These are phyloP conservation scores for Drosophila tanythrix DNA, from an alignment of 2,888 invertebrate species.

Conservation along the genomic window DNA sequence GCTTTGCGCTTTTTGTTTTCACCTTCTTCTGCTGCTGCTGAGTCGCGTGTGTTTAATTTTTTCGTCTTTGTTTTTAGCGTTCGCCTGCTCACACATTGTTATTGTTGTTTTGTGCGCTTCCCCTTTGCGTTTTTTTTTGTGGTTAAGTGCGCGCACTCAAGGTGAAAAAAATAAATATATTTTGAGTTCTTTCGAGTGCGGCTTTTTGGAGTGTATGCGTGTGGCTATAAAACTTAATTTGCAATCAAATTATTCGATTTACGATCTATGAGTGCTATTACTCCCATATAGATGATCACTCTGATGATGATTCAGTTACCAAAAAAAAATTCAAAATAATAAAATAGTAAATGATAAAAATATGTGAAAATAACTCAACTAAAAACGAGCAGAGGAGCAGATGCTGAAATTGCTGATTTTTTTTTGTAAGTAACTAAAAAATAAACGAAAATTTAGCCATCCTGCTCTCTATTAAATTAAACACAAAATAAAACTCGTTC, in stretches of 20 bases:
- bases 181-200: slow-evolving; percentile 70
- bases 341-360: background rate
- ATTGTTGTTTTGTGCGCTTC: slow-evolving; percentile 58
- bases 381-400: background rate
- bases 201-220: slow-evolving; percentile 53
- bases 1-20: slow-evolving; percentile 30
- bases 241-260: slow-evolving; percentile 65
- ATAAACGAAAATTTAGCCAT: slow-evolving; percentile 15
- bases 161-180: slow-evolving; percentile 62
- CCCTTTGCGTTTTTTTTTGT: slow-evolving; percentile 56
- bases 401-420: slow-evolving; percentile 10
- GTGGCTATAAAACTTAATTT: slow-evolving; percentile 59
- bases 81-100: slow-evolving; percentile 60
- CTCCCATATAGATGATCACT: slow-evolving; percentile 30
- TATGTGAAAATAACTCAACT: slow-evolving; percentile 5
- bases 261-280: slow-evolving; percentile 35
- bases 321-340: background rate
- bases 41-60: slow-evolving; percentile 51
- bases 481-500: slow-evolving; percentile 42
- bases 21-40: slow-evolving; percentile 44
- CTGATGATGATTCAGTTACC: slow-evolving; percentile 37
- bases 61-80: slow-evolving; percentile 21
- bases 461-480: slow-evolving; percentile 9
- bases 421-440: slow-evolving; percentile 23
- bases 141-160: slow-evolving; percentile 74